phyloP scores from a whole-genome alignment of 2,888 invertebrate species.

The Drosophila prostipennis region DNA sequence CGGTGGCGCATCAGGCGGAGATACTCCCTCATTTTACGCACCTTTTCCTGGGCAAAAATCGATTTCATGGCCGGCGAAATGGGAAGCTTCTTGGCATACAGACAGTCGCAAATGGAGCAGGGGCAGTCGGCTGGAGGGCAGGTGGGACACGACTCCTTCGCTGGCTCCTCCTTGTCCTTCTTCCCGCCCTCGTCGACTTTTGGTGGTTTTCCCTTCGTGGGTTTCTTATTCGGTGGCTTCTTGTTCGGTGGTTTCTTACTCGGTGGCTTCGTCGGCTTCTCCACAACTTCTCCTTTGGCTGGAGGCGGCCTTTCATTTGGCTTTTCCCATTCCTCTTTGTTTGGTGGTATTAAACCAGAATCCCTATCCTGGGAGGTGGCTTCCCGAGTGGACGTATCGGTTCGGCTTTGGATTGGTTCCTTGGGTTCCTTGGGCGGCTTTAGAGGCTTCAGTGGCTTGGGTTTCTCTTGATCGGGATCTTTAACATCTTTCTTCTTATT shows the following conservation, averaged over 20 bases:
- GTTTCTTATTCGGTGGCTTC: neutral
- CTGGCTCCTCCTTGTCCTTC: neutral
- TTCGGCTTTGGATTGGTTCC: neutral
- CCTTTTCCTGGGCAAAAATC: slow-evolving; percentile 36
- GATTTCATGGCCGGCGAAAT: slow-evolving; percentile 20
- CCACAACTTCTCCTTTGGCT: neutral
- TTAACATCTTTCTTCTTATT: neutral
- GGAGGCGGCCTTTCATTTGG: neutral
- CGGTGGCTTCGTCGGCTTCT: neutral
- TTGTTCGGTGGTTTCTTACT: neutral
- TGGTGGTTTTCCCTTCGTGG: neutral
- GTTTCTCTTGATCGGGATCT: neutral
- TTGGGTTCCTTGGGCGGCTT: neutral
- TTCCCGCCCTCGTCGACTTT: neutral
- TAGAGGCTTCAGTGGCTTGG: neutral
- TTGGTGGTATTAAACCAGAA: neutral
- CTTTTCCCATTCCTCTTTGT: neutral
- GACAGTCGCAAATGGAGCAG: slow-evolving; percentile 5
- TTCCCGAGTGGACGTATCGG: neutral
- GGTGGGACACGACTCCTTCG: slow-evolving; percentile 14
- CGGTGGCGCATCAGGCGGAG: slow-evolving; percentile 12
- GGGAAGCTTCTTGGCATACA: slow-evolving; percentile 9
- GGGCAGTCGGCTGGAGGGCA: slow-evolving; percentile 8
- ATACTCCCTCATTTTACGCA: slow-evolving; percentile 30
- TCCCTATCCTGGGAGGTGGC: neutral